Base-by-base conservation (phyloP, 1,140 invertebrate species). In the Papilio glaucus region DNA sequence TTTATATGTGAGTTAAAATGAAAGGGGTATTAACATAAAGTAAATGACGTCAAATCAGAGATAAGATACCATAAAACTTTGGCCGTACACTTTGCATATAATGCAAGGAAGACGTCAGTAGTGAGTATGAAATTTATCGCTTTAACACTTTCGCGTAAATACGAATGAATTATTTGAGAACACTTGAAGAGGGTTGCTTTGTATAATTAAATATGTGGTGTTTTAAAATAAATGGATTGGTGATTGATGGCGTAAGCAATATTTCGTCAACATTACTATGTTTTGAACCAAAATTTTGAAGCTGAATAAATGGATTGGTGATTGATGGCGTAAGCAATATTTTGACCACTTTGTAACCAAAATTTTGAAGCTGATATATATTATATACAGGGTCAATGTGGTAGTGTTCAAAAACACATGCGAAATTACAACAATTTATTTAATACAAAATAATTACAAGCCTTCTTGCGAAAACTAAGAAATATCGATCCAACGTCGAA, bases 81-180 rank as follows among this genome's bases (percentile, higher is more conserved):
- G 81, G 82, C 81, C 80, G 76, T 81, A 81, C 74, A 72, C 67
- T 87, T 83, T 81, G 85, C 84, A 85, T 84, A 84, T 83, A 85
- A 87, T 85, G 82, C 83, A 83, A 85, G 81, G 81, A 84, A 84
- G 80, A 78, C 71, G 73, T 60, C 75, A 79, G 71, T 71, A 73
- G 73, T 67, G 72, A 76, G 77, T 72, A 76, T 71, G 69, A 72
- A 75, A 75, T 75, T 76, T 76, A 76, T 72, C 38, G 57, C 61
- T 26, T 72, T 76, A 70, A 76, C 74, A 76, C 74, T 76, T 75
- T 76, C 71, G 49, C 37, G 67, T 72, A 72, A 63, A 71, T 37
- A 53, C 67, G 57, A 70, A 53, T 72, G 71, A 41, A 24, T 69
- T 75, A 72, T 75, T 72, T 75, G 53, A 72, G 65, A 42, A 42